Evolutionary conservation across 2,797 vertebrate species (phyloP).

Genomic region (Hydrocynus forskahlii): DNA sequence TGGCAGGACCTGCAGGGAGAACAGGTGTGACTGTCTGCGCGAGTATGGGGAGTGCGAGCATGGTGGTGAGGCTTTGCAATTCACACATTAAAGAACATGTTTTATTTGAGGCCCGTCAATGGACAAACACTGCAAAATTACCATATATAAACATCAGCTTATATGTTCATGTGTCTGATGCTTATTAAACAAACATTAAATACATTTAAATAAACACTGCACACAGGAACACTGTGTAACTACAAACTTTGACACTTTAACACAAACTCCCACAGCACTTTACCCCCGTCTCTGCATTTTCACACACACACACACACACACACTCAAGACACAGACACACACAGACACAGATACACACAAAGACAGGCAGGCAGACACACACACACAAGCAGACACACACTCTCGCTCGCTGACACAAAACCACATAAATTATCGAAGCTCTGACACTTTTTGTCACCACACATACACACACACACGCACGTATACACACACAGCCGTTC

Average conservation of each 20-base stretch:
- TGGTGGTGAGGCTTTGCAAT: not conserved
- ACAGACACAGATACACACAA: too few relatives aligned
- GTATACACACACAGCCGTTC: not conserved
- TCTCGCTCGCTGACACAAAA: too few relatives aligned
- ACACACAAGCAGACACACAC: not conserved
- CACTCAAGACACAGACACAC: not conserved
- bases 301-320: not conserved
- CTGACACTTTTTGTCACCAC: conserved; percentile 21
- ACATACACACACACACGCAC: not conserved
- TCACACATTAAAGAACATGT: not conserved
- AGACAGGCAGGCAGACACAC: too few relatives aligned
- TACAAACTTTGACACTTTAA: not conserved
- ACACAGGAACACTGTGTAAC: not conserved
- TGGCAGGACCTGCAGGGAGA: conserved; percentile 10
- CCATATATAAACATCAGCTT: not conserved
- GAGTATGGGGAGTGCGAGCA: not conserved
- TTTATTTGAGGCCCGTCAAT: not conserved
- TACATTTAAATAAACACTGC: not conserved
- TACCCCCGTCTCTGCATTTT: not conserved
- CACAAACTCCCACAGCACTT: too few relatives aligned
- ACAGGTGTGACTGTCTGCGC: conserved; percentile 7
- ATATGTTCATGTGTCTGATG: too few relatives aligned
- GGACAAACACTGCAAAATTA: not conserved
- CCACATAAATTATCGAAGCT: not conserved
- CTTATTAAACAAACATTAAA: not conserved